These are phyloP conservation scores for Epinephelus awoara DNA, from an alignment of 2,797 vertebrate species.

Conservation along the genomic window DNA sequence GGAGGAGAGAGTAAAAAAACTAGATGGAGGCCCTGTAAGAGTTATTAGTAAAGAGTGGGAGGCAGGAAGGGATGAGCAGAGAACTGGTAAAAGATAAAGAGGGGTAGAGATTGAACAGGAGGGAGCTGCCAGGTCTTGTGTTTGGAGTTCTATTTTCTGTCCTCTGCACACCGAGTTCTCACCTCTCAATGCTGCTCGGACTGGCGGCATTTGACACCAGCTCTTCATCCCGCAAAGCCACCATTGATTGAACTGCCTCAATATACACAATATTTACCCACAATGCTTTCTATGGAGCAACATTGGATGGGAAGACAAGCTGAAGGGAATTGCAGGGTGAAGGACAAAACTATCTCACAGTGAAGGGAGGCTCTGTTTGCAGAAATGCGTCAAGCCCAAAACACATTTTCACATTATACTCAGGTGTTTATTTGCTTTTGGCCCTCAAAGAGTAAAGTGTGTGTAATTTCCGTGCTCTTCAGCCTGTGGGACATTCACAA, in stretches of 20 bases:
- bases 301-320: slow-evolving; percentile 34
- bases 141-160: slow-evolving; percentile 55
- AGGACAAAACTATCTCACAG: slow-evolving; percentile 55
- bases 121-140: slow-evolving; percentile 30
- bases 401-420: slow-evolving; percentile 63
- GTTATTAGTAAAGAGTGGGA: slow-evolving; percentile 69
- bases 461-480: slow-evolving; percentile 55
- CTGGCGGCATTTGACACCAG: slow-evolving; percentile 48
- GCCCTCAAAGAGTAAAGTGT: slow-evolving; percentile 54
- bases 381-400: slow-evolving; percentile 27
- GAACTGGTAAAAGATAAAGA: slow-evolving; percentile 37
- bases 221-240: slow-evolving; percentile 44
- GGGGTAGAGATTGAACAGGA: slow-evolving; percentile 37
- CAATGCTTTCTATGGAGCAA: slow-evolving; percentile 38
- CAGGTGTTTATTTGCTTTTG: slow-evolving; percentile 61
- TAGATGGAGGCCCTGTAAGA: slow-evolving; percentile 59
- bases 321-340: slow-evolving; percentile 56
- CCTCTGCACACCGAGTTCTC: slow-evolving; percentile 58
- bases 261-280: slow-evolving; percentile 51
- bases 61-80: slow-evolving; percentile 47
- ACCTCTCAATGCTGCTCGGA: slow-evolving; percentile 45
- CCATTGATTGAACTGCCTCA: slow-evolving; percentile 47
- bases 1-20: slow-evolving; percentile 60
- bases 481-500: slow-evolving; percentile 45
- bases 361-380: slow-evolving; percentile 60